Evolutionary conservation across 2,888 invertebrate genomes (phyloP), one percentile per base, ranked within the genome.

Genomic region (Drosophila aldrichi): DNA sequence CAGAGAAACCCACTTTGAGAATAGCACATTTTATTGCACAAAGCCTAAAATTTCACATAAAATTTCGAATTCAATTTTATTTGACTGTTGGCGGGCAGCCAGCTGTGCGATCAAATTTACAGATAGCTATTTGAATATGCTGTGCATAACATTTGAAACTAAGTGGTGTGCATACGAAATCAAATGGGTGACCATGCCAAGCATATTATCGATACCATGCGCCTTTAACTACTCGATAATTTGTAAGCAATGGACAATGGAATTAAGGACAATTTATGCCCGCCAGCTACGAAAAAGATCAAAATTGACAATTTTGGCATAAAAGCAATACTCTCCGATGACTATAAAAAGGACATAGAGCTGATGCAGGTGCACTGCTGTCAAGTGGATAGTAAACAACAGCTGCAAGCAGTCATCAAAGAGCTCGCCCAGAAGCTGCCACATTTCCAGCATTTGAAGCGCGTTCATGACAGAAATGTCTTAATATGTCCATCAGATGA

Each of bases 371-470:
- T 95, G 0, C 95, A 94, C 83, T 93, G 95, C 4, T 96, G 95
- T 7, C 93, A 93, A 44, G 93, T 97, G 22, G 94, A 93, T 61
- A 94, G 95, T 64, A 94, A 94, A 25, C 95, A 95, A 86, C 92
- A 94, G 16, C 95, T 95, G 46, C 96, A 96, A 0, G 93, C 92
- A 67, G 93, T 95, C 0, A 95, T 97, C 46, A 80, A 93, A 29
- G 91, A 94, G 44, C 91, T 96, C 16, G 95, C 95, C 77, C 93
- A 94, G 34, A 93, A 94, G 34, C 80, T 95, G 41, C 95, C 96
- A 0, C 85, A 96, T 6, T 92, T 96, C 12, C 94, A 94, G 51
- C 96, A 97, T 92, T 93, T 97, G 20, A 97, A 97, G 91, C 94
- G 97, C 74, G 96, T 96, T 1, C 94, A 94, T 44, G 94, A 94